Evolutionary conservation across 2,113 vertebrate species (phyloP).

Genomic region (Nothoprocta pentlandii): DNA sequence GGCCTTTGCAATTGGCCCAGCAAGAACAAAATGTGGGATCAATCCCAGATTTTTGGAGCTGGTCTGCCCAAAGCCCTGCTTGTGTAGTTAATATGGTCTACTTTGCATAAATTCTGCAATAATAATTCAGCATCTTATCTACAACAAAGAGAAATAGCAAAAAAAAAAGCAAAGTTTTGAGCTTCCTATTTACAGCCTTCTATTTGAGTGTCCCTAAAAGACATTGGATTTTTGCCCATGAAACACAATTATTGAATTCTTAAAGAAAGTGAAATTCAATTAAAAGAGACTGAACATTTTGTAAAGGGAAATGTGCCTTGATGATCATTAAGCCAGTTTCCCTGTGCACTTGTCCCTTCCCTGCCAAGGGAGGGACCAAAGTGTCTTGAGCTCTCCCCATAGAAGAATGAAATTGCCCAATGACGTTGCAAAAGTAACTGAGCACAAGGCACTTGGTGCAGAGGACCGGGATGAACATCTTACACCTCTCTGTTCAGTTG

Average conservation of each 20-base stretch:
- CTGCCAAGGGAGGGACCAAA: background rate
- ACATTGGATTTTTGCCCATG: background rate
- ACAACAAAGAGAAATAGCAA: background rate
- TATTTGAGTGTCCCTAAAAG: background rate
- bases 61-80: background rate
- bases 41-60: background rate
- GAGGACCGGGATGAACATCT: background rate
- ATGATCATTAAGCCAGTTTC: background rate
- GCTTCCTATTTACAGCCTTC: background rate
- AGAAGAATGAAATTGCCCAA: background rate
- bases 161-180: background rate
- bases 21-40: background rate
- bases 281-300: background rate
- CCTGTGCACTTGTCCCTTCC: background rate
- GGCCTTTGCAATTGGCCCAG: background rate
- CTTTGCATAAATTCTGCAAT: background rate
- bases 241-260: background rate
- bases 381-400: rapidly evolving
- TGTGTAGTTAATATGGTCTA: background rate
- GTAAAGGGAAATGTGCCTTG: too few relatives aligned
- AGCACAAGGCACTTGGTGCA: background rate
- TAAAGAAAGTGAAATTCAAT: background rate
- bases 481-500: background rate
- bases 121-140: background rate
- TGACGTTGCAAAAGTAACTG: background rate